Conservation (phyloP, 2,797 vertebrate genomes). For the Chiloscyllium punctatum region DNA sequence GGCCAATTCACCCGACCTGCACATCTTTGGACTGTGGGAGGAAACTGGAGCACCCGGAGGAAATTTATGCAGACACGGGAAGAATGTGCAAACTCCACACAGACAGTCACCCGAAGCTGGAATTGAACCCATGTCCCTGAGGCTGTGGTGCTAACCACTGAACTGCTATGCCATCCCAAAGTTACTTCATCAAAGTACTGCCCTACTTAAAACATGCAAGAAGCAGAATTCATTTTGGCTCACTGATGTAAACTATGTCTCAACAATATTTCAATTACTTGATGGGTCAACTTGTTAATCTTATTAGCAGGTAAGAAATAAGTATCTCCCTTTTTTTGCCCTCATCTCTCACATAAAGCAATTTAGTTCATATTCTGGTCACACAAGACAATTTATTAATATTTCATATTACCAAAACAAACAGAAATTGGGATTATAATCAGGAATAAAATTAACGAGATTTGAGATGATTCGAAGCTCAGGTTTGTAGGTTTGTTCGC, state of each 20-base stretch:
- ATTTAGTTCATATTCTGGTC: not conserved
- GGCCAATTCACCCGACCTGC: no score
- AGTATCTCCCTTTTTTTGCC: not conserved
- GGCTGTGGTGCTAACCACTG: no score
- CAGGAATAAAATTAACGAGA: not conserved
- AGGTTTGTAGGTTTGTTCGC: no score
- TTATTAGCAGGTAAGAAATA: not conserved
- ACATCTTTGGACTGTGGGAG: no score
- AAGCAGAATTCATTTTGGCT: not conserved
- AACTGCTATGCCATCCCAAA: not conserved
- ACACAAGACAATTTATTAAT: not conserved
- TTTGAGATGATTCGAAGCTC: no score
- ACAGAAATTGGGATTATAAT: not conserved
- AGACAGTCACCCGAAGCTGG: no score
- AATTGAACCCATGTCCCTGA: no score
- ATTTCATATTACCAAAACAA: not conserved
- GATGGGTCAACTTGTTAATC: not conserved
- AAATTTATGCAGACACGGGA: no score
- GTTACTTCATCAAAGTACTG: not conserved
- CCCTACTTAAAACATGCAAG: not conserved
- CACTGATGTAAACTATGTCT: not conserved
- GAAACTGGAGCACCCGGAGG: no score
- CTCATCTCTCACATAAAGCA: not conserved
- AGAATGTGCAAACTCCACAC: no score
- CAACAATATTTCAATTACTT: not conserved